Evolutionary conservation across 92 coral and sea anemone genomes (phyloP).

Genomic region (Muricea muricata): DNA sequence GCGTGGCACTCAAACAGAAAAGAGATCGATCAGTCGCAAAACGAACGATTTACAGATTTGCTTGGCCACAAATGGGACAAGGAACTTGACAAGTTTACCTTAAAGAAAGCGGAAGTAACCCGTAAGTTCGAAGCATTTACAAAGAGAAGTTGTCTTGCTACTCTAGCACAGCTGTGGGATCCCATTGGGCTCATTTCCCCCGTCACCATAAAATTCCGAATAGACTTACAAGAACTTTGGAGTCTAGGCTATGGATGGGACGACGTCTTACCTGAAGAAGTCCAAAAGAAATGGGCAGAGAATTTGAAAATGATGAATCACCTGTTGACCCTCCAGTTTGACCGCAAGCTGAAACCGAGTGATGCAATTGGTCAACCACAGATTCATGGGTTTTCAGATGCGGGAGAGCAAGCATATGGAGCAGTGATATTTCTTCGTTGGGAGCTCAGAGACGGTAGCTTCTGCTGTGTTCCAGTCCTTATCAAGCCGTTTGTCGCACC

Average conservation of each 20-base stretch:
- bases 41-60: background rate
- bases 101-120: background rate
- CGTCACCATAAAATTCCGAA: constrained; percentile 58
- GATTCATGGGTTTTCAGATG: constrained; percentile 67
- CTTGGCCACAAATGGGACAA: constrained; percentile 6
- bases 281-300: constrained; percentile 61
- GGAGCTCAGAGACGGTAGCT: constrained; percentile 59
- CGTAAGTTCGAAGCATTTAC: background rate
- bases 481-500: constrained; percentile 22
- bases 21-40: background rate
- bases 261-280: constrained; percentile 47
- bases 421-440: constrained; percentile 68
- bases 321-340: constrained; percentile 49
- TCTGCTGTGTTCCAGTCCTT: constrained; percentile 63
- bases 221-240: constrained; percentile 71
- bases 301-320: constrained; percentile 58
- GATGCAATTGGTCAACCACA: constrained; percentile 57
- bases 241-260: constrained; percentile 68
- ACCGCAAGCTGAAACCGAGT: constrained; percentile 62
- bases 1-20: constrained; percentile 1
- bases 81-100: background rate
- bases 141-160: constrained; percentile 60
- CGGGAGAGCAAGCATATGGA: constrained; percentile 61
- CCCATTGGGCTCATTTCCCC: constrained; percentile 72
- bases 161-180: constrained; percentile 74